phyloP scores from a whole-genome alignment of 2,888 invertebrate species.

The Drosophila neonasuta region DNA sequence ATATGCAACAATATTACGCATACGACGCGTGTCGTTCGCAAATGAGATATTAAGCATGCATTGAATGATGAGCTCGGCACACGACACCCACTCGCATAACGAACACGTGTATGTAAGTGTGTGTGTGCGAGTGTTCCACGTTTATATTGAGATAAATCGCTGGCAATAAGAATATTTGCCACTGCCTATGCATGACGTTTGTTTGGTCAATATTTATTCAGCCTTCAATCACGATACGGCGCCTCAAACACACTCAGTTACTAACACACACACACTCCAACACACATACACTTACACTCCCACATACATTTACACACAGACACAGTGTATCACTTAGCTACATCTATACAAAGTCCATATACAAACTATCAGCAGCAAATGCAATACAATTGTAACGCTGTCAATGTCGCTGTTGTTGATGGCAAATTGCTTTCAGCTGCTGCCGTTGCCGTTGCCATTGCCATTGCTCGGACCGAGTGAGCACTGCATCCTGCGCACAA shows the following conservation, averaged over 20 bases:
- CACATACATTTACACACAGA: not conserved
- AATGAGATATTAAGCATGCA: conserved; percentile 31
- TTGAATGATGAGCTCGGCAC: conserved; percentile 34
- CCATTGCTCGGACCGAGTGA: conserved; percentile 10
- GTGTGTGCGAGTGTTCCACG: conserved; percentile 2
- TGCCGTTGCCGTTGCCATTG: conserved; percentile 13
- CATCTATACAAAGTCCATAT: conserved; percentile 1
- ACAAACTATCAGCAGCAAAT: conserved; percentile 24
- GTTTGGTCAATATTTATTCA: conserved; percentile 73
- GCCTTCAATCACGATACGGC: conserved; percentile 33
- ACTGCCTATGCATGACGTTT: conserved; percentile 48
- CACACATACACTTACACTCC: conserved; percentile 13
- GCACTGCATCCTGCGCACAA: conserved; percentile 53
- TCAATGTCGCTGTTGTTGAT: conserved; percentile 48
- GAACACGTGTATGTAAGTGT: conserved; percentile 13
- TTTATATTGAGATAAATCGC: conserved; percentile 63
- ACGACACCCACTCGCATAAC: conserved; percentile 24
- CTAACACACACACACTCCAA: conserved; percentile 5
- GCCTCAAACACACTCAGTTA: conserved; percentile 16
- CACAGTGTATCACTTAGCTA: not conserved
- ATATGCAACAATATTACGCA: conserved; percentile 49
- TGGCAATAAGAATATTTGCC: conserved; percentile 37
- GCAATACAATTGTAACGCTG: conserved; percentile 41
- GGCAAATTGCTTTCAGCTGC: conserved; percentile 55
- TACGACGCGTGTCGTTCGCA: conserved; percentile 36